Evolutionary conservation across 2,113 vertebrate genomes (phyloP).

Genomic region (Crotalus helleri): DNA sequence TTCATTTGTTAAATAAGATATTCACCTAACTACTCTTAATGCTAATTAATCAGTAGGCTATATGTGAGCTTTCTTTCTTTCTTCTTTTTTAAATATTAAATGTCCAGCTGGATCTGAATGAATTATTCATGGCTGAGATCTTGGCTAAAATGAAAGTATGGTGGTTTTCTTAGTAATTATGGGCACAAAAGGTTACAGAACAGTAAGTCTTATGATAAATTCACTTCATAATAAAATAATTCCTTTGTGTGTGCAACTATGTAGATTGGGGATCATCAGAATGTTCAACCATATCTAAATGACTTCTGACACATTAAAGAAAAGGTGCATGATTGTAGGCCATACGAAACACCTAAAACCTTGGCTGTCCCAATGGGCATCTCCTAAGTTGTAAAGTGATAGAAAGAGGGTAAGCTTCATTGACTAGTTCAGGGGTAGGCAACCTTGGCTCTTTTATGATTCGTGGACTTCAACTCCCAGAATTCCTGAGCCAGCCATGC

Average conservation of each 20-base stretch:
- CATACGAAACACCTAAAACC: not conserved
- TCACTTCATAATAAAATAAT: not conserved
- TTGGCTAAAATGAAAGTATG: slow-evolving; percentile 30
- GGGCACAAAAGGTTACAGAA: slow-evolving; percentile 19
- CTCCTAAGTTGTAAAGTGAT: not conserved
- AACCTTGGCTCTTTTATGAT: too few relatives aligned
- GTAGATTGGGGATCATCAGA: not conserved
- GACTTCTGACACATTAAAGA: not conserved
- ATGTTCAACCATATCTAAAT: not conserved
- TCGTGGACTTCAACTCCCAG: too few relatives aligned
- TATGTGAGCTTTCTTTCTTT: slow-evolving; percentile 24
- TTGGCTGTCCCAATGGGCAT: not conserved
- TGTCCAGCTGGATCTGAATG: slow-evolving; percentile 62
- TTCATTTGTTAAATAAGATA: slow-evolving; percentile 72
- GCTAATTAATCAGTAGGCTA: slow-evolving; percentile 69
- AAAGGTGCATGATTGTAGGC: not conserved
- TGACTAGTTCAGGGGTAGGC: not conserved
- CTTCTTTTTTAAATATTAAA: slow-evolving; percentile 54
- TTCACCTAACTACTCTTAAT: slow-evolving; percentile 67
- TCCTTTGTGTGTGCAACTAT: not conserved
- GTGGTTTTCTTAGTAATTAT: slow-evolving; percentile 15
- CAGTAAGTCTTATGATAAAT: rapidly evolving
- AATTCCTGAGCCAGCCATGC: too few relatives aligned
- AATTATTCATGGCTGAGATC: slow-evolving; percentile 69
- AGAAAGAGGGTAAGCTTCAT: not conserved